Conservation (phyloP, 2,113 vertebrate genomes). For the Saguinus midas region DNA sequence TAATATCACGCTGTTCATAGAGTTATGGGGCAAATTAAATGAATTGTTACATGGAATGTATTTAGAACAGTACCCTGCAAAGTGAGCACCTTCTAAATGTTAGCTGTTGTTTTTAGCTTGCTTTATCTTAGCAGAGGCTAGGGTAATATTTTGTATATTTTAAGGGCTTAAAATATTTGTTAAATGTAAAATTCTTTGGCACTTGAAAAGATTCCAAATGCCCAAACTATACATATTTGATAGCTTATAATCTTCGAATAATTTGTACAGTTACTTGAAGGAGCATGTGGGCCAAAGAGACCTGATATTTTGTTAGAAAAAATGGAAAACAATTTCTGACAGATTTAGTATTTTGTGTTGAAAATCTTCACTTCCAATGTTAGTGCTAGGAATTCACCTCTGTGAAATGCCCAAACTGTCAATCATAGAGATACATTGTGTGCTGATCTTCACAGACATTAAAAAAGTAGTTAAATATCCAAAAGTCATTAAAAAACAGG, state of each 20-base stretch:
- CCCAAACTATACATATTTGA: conserved; percentile 40
- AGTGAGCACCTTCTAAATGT: neutral
- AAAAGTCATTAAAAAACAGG: conserved; percentile 51
- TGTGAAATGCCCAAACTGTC: conserved; percentile 63
- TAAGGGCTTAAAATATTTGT: conserved; percentile 34
- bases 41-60: neutral
- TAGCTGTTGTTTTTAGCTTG: neutral
- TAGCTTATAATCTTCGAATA: conserved; percentile 37
- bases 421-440: conserved; percentile 68
- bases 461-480: conserved; percentile 56
- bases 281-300: conserved; percentile 13
- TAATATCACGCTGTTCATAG: neutral
- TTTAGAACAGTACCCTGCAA: neutral
- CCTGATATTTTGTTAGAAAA: conserved; percentile 57
- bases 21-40: neutral
- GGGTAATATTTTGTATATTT: neutral
- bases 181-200: neutral
- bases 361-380: conserved; percentile 33
- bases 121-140: neutral
- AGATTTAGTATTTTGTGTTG: conserved; percentile 39
- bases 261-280: conserved; percentile 47
- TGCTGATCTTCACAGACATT: conserved; percentile 45
- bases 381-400: conserved; percentile 49
- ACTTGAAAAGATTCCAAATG: conserved; percentile 14
- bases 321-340: conserved; percentile 63